Evolutionary conservation across 2,113 vertebrate species (phyloP), one percentile per base, ranked within the genome.

Genomic region (Cyprinodon variegatus): DNA sequence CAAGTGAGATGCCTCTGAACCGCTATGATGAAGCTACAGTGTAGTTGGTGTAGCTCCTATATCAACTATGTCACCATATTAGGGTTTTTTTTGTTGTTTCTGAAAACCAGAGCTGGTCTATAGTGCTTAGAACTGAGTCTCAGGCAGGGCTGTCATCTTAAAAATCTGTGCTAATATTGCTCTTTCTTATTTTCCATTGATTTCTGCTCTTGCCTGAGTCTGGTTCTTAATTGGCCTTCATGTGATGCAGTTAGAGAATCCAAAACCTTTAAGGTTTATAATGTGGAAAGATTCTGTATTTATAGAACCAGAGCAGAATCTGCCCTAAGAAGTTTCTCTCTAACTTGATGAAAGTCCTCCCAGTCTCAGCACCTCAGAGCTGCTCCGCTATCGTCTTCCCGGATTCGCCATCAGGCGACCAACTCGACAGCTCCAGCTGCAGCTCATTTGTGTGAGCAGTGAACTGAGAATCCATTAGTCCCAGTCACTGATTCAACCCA

Each of bases 371-470:
- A 53, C 17, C 72, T 11, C 22, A 22, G 61, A 22, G 38, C 65
- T 17, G 36, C 20, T 36, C n/a, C 10, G 50, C 45, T 41, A 53
- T 79, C 62, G 50, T 50, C 61, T 50, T 37, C 68, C 57, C 37
- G 68, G 9, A 75, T 29, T 37, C 36, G 9, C 75, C 63, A 77
- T 83, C 62, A 3, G 69, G 8, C 61, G 45, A 59, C 37, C 15
- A 65, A 67, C 71, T 68, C 29, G 2, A 38, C 74, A 40, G 81
- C 78, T 81, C 67, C 75, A 82, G 81, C 82, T 82, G 81, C 72
- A 73, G 76, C 74, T 80, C 48, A 84, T 87, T 85, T 88, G 62
- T 74, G 81, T 74, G 87, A 14, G 78, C 86, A 86, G 78, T 81
- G 74, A 72, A 72, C 64, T 76, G 84, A 75, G 70, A 66, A 77